Conservation (phyloP, 2,113 vertebrate genomes). For the Polypterus bichir region DNA sequence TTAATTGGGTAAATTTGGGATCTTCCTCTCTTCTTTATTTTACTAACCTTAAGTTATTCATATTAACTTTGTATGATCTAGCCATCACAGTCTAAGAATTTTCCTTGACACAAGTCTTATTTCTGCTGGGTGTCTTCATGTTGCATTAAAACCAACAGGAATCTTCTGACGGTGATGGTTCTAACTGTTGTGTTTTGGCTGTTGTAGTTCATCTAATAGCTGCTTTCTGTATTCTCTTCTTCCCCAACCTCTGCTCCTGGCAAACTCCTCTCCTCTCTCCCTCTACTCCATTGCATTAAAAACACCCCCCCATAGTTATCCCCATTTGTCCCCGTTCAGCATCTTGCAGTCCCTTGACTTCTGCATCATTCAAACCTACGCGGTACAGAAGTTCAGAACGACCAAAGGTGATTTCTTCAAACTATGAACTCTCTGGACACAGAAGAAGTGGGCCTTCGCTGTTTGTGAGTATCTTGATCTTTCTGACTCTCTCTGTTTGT, state of each 20-base stretch:
- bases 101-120: no score
- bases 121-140: no score
- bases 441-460: slow-evolving; percentile 49
- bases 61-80: no score
- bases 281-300: slow-evolving; percentile 37
- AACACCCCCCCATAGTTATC: slow-evolving; percentile 59
- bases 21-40: no score
- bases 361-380: slow-evolving; percentile 73
- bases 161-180: slow-evolving; percentile 34
- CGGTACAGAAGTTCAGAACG: slow-evolving; percentile 68
- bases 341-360: slow-evolving; percentile 85
- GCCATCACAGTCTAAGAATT: no score
- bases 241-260: slow-evolving; percentile 40
- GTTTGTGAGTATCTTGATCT: slow-evolving; percentile 32
- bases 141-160: no score
- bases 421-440: slow-evolving; percentile 40
- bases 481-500: no score
- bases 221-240: slow-evolving; percentile 45
- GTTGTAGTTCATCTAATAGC: slow-evolving; percentile 50
- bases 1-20: no score
- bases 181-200: slow-evolving; percentile 17
- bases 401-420: slow-evolving; percentile 57
- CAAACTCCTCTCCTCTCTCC: slow-evolving; percentile 36
- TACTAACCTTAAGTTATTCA: no score
- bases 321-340: slow-evolving; percentile 98